Base-by-base conservation (phyloP, 2,113 vertebrate species). In the Pongo pygmaeus region DNA sequence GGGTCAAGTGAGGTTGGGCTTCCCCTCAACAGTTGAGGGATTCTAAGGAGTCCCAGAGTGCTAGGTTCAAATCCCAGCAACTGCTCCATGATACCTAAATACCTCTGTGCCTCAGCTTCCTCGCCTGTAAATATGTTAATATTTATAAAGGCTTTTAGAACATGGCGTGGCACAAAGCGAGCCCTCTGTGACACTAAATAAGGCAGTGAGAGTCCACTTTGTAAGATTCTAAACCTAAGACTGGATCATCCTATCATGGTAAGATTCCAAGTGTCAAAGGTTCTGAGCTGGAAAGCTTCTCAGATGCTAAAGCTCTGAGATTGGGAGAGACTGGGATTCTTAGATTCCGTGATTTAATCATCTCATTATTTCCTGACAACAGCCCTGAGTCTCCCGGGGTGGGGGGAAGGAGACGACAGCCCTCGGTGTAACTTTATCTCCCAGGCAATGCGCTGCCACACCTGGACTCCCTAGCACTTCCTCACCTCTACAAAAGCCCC, bases 361-460 rank as follows among this genome's bases (percentile, higher is more conserved):
- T 74, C 94, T 96, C 81, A 43, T 96, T 92, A 96, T 85, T 96
- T 96, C 88, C 77, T 89, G 70, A 94, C 90, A 74, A 93, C 85
- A 94, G 89, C 77, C 43, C 14, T 1, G 23, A 95, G 87, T 52
- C 77, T 96, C 98, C 94, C 46, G 0, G 52, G 84, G 79, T 43
- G 5, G 27, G 27, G 6, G 18, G 92, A 91, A 84, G 70, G 27
- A 25, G 35, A 48, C 38, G 83, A 79, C 87, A 93, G 64, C 69
- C 74, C 35, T 91, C 6, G 0, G 43, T 50, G 89, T 95, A 89
- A 92, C 84, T 59, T 80, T 92, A 84, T 67, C 89, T 94, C 95
- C 87, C 69, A 40, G 89, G 91, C 14, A 23, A 89, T 79, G 75
- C 84, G 38, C 84, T 0, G 5, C 95, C 83, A 89, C 83, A 94